phyloP scores from a whole-genome alignment of 2,113 vertebrate genomes.

The Forbesichthys papilliferus region DNA sequence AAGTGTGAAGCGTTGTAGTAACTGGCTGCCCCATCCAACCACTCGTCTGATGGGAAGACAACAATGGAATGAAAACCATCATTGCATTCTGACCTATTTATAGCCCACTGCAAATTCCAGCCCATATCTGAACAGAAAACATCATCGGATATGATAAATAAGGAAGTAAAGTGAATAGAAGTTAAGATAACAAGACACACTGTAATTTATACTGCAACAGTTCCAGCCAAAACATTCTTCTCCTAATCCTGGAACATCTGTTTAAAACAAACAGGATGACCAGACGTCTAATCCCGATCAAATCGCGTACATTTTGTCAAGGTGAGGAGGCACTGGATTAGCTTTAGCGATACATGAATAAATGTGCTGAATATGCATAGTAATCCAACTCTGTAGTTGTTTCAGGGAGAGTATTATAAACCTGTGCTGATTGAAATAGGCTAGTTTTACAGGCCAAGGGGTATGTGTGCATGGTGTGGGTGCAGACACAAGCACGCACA shows the following conservation, averaged over 20 bases:
- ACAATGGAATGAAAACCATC: constrained; percentile 49
- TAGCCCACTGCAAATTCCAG: constrained; percentile 24
- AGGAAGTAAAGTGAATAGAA: background rate
- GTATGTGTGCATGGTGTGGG: constrained; percentile 9
- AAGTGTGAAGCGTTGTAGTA: background rate
- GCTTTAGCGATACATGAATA: constrained; percentile 5
- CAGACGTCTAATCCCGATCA: background rate
- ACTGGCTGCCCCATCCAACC: background rate
- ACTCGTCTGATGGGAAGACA: background rate
- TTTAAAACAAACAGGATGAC: too few species aligned
- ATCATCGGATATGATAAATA: constrained; percentile 23
- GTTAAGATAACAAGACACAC: background rate
- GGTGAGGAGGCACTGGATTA: background rate
- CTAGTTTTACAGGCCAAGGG: constrained; percentile 34
- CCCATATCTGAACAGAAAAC: constrained; percentile 26
- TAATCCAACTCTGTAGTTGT: constrained; percentile 45
- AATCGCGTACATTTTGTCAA: background rate
- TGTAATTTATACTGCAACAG: background rate
- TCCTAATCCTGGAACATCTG: too few species aligned
- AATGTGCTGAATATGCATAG: constrained; percentile 21
- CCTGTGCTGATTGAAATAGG: constrained; percentile 27
- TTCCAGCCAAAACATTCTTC: too few species aligned
- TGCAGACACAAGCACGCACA: background rate
- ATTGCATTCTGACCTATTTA: constrained; percentile 47
- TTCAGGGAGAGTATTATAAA: constrained; percentile 35